Percentiles rank a stretch among this genome's conserved stretches.
These are phyloP conservation scores for Orius insidiosus DNA, from an alignment of 1,140 invertebrate species.

Conservation along the genomic window DNA sequence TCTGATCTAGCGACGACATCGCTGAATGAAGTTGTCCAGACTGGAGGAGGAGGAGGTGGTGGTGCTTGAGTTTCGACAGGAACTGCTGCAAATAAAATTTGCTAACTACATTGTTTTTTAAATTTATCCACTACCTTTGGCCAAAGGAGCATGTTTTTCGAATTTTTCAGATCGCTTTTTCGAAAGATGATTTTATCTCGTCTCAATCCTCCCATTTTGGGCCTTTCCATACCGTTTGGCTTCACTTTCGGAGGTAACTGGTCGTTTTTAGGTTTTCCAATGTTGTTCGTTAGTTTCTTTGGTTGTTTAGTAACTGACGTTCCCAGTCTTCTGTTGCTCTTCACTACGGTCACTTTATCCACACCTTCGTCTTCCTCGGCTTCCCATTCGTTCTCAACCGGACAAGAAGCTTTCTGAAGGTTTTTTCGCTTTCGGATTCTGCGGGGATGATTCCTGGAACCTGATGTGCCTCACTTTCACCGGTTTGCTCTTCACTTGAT, in stretches of 20 bases:
- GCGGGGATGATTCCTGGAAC: slow-evolving; percentile 1
- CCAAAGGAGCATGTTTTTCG: slow-evolving; percentile 3
- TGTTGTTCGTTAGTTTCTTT: slow-evolving; percentile 1
- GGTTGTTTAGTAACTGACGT: slow-evolving; percentile 3
- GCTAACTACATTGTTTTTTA: too few species aligned
- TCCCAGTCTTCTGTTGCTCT: background rate
- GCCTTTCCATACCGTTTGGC: too few species aligned
- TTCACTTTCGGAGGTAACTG: slow-evolving; percentile 1
- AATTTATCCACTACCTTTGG: slow-evolving; percentile 10
- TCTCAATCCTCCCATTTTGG: background rate
- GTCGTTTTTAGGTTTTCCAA: slow-evolving; percentile 10
- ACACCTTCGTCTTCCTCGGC: slow-evolving; percentile 9
- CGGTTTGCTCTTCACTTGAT: slow-evolving; percentile 12
- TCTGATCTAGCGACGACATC: slow-evolving; percentile 34
- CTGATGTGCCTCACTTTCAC: slow-evolving; percentile 1
- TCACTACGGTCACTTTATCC: slow-evolving; percentile 10
- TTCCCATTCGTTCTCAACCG: slow-evolving; percentile 8
- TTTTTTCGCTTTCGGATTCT: slow-evolving; percentile 9
- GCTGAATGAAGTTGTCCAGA: slow-evolving; percentile 36
- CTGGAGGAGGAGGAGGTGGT: slow-evolving; percentile 28
- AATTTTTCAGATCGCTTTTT: slow-evolving; percentile 10
- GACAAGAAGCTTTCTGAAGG: background rate
- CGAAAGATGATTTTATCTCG: too few species aligned
- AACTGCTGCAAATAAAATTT: too few species aligned
- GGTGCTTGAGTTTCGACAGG: too few species aligned